Evolutionary conservation across 2,797 vertebrate species (phyloP).

Genomic region (Odontamblyopus lacepedii): DNA sequence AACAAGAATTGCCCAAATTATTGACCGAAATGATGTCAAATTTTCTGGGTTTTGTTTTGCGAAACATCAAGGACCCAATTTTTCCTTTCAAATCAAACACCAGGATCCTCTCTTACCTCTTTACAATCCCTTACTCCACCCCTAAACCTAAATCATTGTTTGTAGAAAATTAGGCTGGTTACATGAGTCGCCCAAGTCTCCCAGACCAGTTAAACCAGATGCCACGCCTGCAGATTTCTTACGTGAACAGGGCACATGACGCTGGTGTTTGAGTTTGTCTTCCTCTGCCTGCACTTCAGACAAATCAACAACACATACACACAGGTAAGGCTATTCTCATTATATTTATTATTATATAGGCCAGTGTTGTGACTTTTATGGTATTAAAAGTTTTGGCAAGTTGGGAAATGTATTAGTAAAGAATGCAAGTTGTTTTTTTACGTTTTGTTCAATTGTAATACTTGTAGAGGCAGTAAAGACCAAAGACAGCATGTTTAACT

Average conservation of each 20-base stretch:
- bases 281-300: constrained; percentile 10
- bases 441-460: no score
- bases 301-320: constrained; percentile 37
- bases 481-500: no score
- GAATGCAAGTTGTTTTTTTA: no score
- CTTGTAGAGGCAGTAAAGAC: no score
- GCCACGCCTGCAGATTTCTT: constrained; percentile 31
- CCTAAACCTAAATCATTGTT: neutral
- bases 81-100: neutral
- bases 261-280: neutral
- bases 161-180: neutral
- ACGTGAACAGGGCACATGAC: neutral
- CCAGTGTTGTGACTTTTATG: neutral
- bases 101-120: neutral
- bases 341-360: constrained; percentile 9
- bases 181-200: neutral
- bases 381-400: constrained; percentile 38
- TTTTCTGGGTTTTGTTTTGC: no score
- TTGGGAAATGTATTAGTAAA: neutral
- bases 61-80: no score
- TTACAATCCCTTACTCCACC: neutral
- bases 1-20: no score
- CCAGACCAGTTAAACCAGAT: constrained; percentile 58
- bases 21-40: no score
- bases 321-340: constrained; percentile 66